These are phyloP conservation scores for Callipepla californica DNA, from an alignment of 2,113 vertebrate genomes.

Conservation along the genomic window DNA sequence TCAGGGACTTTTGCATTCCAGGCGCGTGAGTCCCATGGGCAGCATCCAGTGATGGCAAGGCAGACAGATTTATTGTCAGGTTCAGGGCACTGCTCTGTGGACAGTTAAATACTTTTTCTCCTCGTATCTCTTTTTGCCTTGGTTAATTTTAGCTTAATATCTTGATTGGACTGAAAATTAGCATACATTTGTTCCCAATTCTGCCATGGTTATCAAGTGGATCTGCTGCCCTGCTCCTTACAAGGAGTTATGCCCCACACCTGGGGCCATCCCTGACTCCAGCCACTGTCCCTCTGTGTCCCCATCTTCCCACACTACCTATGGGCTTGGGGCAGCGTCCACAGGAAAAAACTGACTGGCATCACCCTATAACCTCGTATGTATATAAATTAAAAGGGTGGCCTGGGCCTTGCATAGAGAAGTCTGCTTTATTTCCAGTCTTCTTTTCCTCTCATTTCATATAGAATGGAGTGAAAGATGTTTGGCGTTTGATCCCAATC, in stretches of 20 bases:
- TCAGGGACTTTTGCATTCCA: constrained; percentile 7
- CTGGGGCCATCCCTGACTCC: not conserved
- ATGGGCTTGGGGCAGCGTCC: not conserved
- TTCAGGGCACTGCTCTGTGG: not conserved
- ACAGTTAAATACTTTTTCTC: not conserved
- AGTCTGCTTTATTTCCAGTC: not conserved
- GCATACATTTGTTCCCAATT: not conserved
- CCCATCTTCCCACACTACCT: not conserved
- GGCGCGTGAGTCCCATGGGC: not conserved
- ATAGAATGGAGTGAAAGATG: not conserved
- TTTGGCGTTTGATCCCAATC: not conserved
- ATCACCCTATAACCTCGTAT: not conserved
- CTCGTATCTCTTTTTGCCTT: not conserved
- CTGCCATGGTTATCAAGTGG: accelerated
- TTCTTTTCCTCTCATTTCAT: not conserved
- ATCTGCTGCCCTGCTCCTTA: not conserved
- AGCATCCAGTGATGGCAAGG: not conserved
- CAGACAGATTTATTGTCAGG: constrained; percentile 19
- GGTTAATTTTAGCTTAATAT: not conserved
- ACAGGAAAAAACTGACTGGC: not conserved
- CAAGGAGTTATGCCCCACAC: not conserved
- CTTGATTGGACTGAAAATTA: not conserved
- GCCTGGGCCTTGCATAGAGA: not conserved
- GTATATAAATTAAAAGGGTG: not conserved
- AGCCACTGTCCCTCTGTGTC: not conserved